Conservation (phyloP, 2,888 invertebrate species). For the Octodonta nipae region DNA sequence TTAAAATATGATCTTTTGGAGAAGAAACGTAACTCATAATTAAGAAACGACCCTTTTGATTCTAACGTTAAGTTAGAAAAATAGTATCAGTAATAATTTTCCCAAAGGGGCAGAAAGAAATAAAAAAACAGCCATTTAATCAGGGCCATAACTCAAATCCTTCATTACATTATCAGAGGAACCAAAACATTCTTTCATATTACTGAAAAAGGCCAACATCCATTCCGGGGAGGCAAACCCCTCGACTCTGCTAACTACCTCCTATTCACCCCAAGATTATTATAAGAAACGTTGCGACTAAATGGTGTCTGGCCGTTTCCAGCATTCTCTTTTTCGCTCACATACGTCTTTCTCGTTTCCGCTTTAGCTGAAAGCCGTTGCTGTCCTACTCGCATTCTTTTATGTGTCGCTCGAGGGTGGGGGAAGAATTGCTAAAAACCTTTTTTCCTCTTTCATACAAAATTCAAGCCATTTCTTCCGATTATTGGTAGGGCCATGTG, state of each 20-base stretch:
- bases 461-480: constrained; percentile 37
- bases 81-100: no score
- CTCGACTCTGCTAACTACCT: constrained; percentile 23
- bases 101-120: no score
- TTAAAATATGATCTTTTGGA: background rate
- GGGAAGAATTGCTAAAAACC: constrained; percentile 35
- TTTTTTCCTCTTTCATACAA: constrained; percentile 36
- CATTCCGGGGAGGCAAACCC: constrained; percentile 14
- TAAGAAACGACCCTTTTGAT: no score
- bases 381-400: constrained; percentile 17
- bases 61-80: no score
- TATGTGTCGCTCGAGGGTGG: constrained; percentile 31
- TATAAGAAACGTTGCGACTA: constrained; percentile 34
- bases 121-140: constrained; percentile 27
- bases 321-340: constrained; percentile 18
- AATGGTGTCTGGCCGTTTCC: constrained; percentile 29
- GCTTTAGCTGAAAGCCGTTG: constrained; percentile 2
- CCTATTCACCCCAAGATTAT: constrained; percentile 31
- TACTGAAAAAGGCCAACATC: constrained; percentile 24
- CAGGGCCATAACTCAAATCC: constrained; percentile 31
- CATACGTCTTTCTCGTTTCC: constrained; percentile 8
- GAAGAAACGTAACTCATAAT: background rate
- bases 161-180: constrained; percentile 30
- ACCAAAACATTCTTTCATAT: constrained; percentile 27
- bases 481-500: constrained; percentile 32